These are phyloP conservation scores for Lacerta viridis DNA, from an alignment of 2,797 vertebrate species.

Conservation along the genomic window DNA sequence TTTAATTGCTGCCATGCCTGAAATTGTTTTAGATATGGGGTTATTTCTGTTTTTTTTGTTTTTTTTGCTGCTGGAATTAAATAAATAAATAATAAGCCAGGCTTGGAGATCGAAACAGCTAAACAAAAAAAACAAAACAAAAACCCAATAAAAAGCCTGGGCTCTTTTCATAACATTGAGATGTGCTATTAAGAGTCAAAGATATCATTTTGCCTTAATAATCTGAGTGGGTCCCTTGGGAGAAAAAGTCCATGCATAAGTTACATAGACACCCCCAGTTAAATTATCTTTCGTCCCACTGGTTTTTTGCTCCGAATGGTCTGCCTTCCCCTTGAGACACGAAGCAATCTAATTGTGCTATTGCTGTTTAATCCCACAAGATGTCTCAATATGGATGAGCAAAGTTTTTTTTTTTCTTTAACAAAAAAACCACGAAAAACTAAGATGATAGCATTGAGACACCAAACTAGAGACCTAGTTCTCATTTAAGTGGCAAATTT, in stretches of 20 bases:
- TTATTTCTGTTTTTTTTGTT: no score
- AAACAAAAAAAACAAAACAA: no score
- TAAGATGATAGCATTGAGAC: not conserved
- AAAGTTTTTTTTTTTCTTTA: not conserved
- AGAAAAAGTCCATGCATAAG: not conserved
- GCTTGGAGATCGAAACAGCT: not conserved
- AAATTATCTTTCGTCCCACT: slow-evolving; percentile 13
- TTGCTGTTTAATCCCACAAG: slow-evolving; percentile 11
- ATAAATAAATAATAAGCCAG: no score
- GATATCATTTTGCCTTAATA: not conserved
- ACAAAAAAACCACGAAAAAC: not conserved
- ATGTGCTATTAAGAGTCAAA: not conserved
- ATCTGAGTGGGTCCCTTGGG: not conserved
- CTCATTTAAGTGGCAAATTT: not conserved
- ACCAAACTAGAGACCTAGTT: not conserved
- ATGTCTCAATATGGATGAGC: not conserved
- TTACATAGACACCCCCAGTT: not conserved
- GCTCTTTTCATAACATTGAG: no score
- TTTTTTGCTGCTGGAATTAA: no score
- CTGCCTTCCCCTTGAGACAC: not conserved
- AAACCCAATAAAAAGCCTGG: not conserved
- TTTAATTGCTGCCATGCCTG: no score
- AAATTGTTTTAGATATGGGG: no score
- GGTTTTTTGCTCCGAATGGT: not conserved
- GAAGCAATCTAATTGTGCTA: slow-evolving; percentile 24